Percentiles rank a stretch among this genome's conserved stretches.
Evolutionary conservation across 2,797 vertebrate genomes (phyloP).

Genomic region (Sorex maritimensis): DNA sequence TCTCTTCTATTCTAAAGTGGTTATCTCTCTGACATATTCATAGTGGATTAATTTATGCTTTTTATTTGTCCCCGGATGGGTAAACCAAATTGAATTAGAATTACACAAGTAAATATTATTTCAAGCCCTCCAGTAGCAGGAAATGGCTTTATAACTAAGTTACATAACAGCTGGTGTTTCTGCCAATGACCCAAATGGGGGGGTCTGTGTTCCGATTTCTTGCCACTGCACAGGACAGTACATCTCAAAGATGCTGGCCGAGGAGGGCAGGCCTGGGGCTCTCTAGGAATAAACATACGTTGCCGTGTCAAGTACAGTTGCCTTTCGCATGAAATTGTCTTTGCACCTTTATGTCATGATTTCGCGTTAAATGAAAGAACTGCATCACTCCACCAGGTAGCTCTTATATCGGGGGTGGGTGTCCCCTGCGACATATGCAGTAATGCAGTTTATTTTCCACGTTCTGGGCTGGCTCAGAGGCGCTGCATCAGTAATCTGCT

Average conservation of each 20-base stretch:
- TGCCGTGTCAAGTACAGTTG: background rate
- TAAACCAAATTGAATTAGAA: constrained; percentile 90
- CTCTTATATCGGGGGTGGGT: background rate
- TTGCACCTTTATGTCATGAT: background rate
- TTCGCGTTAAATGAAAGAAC: constrained; percentile 30
- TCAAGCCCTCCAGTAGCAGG: constrained; percentile 89
- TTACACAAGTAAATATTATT: constrained; percentile 90
- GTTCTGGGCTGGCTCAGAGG: too few species aligned
- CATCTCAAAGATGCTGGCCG: constrained; percentile 72
- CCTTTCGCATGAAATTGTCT: background rate
- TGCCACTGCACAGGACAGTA: constrained; percentile 75
- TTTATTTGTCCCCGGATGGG: constrained; percentile 89
- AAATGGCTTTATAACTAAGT: constrained; percentile 91
- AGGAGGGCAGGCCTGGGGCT: constrained; percentile 43
- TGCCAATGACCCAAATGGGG: constrained; percentile 84
- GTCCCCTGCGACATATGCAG: too few species aligned
- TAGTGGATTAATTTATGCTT: constrained; percentile 89
- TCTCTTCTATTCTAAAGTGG: constrained; percentile 82
- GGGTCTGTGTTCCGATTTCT: constrained; percentile 86
- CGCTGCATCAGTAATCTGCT: too few species aligned
- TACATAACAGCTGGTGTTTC: constrained; percentile 89
- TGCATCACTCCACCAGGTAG: rapidly evolving
- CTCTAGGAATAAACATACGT: constrained; percentile 9
- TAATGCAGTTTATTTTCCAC: too few species aligned
- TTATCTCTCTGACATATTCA: constrained; percentile 87